phyloP scores from a whole-genome alignment of 2,888 invertebrate species.

The Ennomos erosarius region DNA sequence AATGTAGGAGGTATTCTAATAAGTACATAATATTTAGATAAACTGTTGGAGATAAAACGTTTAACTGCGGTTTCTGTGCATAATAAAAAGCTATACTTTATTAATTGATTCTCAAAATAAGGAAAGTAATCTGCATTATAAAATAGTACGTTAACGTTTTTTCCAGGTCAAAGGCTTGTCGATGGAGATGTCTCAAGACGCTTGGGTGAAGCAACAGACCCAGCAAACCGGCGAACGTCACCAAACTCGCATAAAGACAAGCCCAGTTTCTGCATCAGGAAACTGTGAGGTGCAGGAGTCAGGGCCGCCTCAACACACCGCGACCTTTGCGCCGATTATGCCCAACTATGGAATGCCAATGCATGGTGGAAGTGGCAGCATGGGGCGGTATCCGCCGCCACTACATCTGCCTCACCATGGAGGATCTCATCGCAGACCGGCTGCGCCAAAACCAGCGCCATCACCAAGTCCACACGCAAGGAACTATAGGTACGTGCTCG shows the following conservation, averaged over 20 bases:
- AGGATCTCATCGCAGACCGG: conserved; percentile 75
- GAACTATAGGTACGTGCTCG: conserved; percentile 76
- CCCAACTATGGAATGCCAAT: conserved; percentile 73
- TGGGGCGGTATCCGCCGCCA: conserved; percentile 84
- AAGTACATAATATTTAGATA: no score
- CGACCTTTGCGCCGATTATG: conserved; percentile 77
- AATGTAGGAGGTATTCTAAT: no score
- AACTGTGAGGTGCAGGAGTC: conserved; percentile 86
- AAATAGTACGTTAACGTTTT: not conserved
- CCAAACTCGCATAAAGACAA: conserved; percentile 76
- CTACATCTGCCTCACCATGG: conserved; percentile 87
- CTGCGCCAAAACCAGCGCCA: conserved; percentile 80
- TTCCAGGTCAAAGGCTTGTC: conserved; percentile 81
- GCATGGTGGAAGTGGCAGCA: conserved; percentile 63
- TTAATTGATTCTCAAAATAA: no score
- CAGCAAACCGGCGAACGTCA: conserved; percentile 75
- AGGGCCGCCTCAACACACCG: conserved; percentile 70
- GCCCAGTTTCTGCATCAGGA: conserved; percentile 76
- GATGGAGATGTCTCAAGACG: conserved; percentile 82
- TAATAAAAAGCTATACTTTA: no score
- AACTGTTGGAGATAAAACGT: no score
- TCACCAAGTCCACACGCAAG: conserved; percentile 83
- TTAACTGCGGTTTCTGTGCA: no score
- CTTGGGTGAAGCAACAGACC: conserved; percentile 80
- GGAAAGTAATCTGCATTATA: not conserved